A percentile compares a stretch with the other conserved stretches of the same genome.
Conservation (phyloP, 1,140 invertebrate species). For the Mactra quadrangularis region DNA sequence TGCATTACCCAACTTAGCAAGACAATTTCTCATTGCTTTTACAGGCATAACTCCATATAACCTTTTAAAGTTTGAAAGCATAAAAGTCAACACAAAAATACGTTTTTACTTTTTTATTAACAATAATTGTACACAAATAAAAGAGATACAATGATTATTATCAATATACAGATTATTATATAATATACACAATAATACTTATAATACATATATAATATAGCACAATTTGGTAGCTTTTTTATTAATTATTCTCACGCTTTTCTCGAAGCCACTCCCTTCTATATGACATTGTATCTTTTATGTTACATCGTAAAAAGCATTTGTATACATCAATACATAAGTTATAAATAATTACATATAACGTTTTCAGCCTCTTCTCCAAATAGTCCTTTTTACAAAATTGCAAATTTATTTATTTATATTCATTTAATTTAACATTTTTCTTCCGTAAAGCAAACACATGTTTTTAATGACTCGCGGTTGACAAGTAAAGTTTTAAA, state of each 20-base stretch:
- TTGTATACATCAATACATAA: neutral
- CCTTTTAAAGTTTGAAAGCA: too few species aligned
- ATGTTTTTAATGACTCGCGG: too few species aligned
- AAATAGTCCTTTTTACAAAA: neutral
- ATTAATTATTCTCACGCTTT: neutral
- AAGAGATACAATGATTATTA: constrained; percentile 6
- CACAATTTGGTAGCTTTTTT: constrained; percentile 19
- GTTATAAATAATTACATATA: neutral
- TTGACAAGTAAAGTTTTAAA: too few species aligned
- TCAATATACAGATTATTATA: constrained; percentile 13
- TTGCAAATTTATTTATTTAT: neutral
- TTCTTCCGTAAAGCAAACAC: too few species aligned
- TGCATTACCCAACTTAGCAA: too few species aligned
- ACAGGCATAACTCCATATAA: too few species aligned
- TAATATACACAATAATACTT: constrained; percentile 18
- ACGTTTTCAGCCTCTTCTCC: neutral
- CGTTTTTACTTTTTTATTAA: constrained; percentile 27
- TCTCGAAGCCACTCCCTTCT: neutral
- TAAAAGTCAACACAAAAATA: too few species aligned
- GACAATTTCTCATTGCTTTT: too few species aligned
- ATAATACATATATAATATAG: neutral
- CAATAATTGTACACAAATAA: constrained; percentile 47
- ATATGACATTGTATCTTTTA: neutral
- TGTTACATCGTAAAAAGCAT: neutral
- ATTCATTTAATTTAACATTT: too few species aligned